A percentile compares a stretch with the other conserved stretches of the same genome.
Conservation (phyloP, 2,797 vertebrate genomes). For the Brotula barbata region DNA sequence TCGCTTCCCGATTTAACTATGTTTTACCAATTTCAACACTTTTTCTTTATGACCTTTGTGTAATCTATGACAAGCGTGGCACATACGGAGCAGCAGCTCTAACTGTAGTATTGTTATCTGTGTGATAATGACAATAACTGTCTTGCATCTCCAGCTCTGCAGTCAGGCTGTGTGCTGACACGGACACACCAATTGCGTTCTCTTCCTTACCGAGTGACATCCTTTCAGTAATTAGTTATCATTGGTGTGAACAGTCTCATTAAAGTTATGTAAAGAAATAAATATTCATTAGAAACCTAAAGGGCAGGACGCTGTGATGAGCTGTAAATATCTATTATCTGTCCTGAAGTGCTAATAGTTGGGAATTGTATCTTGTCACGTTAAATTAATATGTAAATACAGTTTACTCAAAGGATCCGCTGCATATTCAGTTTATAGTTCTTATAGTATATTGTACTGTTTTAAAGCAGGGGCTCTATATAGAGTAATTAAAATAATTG, state of each 20-base stretch:
- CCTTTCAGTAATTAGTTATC: slow-evolving; percentile 1
- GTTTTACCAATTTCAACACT: too few relatives aligned
- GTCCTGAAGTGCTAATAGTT: not conserved
- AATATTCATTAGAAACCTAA: slow-evolving; percentile 13
- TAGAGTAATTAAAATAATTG: not conserved
- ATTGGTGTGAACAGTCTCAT: not conserved
- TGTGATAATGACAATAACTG: too few relatives aligned
- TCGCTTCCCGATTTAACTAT: too few relatives aligned
- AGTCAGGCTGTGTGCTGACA: slow-evolving; percentile 15
- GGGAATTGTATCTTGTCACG: slow-evolving; percentile 12
- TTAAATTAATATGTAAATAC: slow-evolving; percentile 18
- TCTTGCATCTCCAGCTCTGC: slow-evolving; percentile 19
- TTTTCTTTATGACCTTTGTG: too few relatives aligned
- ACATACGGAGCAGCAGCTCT: too few relatives aligned
- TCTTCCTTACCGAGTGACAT: slow-evolving; percentile 9
- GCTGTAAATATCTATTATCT: slow-evolving; percentile 23
- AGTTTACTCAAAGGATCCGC: not conserved
- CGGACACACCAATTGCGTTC: too few relatives aligned
- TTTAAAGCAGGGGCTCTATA: not conserved
- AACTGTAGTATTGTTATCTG: too few relatives aligned
- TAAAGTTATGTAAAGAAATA: not conserved
- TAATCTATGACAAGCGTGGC: too few relatives aligned
- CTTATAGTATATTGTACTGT: not conserved
- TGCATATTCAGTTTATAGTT: slow-evolving; percentile 15
- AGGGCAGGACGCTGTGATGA: not conserved